A percentile compares a stretch with the other conserved stretches of the same genome.
phyloP scores from a whole-genome alignment of 2,888 invertebrate genomes.

The Lasius platythorax region DNA sequence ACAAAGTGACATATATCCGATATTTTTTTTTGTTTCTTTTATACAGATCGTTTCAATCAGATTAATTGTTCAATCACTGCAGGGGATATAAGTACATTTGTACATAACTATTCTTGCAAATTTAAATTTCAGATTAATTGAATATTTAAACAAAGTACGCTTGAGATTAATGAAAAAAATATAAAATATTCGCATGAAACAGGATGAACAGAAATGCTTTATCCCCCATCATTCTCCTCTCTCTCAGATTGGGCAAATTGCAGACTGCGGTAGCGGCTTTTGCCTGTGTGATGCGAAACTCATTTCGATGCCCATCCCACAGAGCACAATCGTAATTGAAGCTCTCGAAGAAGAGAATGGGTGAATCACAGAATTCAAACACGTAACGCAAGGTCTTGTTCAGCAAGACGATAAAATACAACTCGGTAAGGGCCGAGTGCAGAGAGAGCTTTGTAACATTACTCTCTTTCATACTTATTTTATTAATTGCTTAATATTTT shows the following conservation, averaged over 20 bases:
- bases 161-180: not conserved
- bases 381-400: conserved; percentile 10
- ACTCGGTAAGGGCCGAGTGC: not conserved
- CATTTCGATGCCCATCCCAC: conserved; percentile 26
- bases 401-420: not conserved
- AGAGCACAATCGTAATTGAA: conserved; percentile 37
- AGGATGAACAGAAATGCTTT: not conserved
- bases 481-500: not conserved
- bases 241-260: conserved; percentile 13
- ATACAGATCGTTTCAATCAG: not conserved
- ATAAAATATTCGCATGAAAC: not conserved
- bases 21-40: not conserved
- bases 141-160: not conserved
- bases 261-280: conserved; percentile 22
- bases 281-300: conserved; percentile 21
- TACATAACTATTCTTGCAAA: not conserved
- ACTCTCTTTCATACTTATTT: not conserved
- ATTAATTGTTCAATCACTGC: not conserved
- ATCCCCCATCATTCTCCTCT: not conserved
- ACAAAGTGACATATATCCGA: not conserved
- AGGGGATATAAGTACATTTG: not conserved
- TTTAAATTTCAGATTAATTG: conserved; percentile 4
- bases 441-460: not conserved
- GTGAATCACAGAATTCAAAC: conserved; percentile 36
- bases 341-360: not conserved